Conservation (phyloP, 2,888 invertebrate species). For the Gisinianus flammeolus region DNA sequence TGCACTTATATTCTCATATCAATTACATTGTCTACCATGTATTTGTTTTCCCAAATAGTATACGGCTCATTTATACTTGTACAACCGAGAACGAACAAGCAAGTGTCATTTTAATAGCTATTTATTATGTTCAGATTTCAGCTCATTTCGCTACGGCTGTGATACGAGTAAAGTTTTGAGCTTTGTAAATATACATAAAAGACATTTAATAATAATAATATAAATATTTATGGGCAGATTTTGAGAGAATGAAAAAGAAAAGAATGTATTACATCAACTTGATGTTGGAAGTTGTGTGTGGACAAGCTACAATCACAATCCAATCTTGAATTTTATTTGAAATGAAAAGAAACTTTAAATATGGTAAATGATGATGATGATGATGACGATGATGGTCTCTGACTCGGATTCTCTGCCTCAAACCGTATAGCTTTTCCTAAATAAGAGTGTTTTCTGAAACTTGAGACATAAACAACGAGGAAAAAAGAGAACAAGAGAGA, state of each 20-base stretch:
- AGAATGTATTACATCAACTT: too few relatives aligned
- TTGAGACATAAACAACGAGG: too few relatives aligned
- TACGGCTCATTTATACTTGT: background rate
- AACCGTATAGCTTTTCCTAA: too few relatives aligned
- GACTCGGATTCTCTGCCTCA: too few relatives aligned
- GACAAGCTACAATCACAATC: too few relatives aligned
- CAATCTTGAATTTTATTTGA: too few relatives aligned
- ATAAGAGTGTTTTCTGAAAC: too few relatives aligned
- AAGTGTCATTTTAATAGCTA: background rate
- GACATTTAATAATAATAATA: background rate
- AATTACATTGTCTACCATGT: background rate
- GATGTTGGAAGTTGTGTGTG: too few relatives aligned
- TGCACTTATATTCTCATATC: background rate
- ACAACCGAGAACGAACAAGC: background rate
- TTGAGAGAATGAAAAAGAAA: background rate
- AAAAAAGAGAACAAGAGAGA: too few relatives aligned
- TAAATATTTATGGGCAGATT: background rate
- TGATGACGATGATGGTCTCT: too few relatives aligned
- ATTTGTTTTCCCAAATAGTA: background rate
- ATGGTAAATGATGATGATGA: too few relatives aligned
- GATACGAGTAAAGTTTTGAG: background rate
- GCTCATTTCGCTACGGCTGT: background rate
- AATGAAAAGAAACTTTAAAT: too few relatives aligned
- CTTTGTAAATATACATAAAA: background rate
- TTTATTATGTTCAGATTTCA: background rate